A percentile compares a stretch with the other conserved stretches of the same genome.
Evolutionary conservation across 2,113 vertebrate species (phyloP).

Genomic region (Stictonetta naevosa): DNA sequence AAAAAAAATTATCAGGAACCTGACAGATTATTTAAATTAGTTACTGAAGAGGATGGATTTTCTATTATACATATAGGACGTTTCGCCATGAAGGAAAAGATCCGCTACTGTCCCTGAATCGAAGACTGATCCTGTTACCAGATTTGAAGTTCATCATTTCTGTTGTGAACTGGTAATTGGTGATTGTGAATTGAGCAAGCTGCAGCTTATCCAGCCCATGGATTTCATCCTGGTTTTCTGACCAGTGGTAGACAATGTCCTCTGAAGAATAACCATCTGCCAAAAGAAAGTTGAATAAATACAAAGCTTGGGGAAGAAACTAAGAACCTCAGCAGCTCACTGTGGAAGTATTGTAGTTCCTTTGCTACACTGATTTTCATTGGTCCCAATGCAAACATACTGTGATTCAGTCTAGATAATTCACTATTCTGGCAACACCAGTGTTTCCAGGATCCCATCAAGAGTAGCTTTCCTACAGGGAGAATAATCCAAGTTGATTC

Average conservation of each 20-base stretch:
- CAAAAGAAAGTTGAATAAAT: constrained; percentile 41
- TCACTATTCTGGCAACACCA: neutral
- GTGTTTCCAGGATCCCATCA: neutral
- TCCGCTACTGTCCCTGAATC: neutral
- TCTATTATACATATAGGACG: neutral
- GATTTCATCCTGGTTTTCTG: constrained; percentile 92
- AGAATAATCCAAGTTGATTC: neutral
- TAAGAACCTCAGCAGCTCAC: neutral
- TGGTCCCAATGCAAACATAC: neutral
- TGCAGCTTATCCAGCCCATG: constrained; percentile 95
- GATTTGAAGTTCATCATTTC: constrained; percentile 97
- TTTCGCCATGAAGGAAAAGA: neutral
- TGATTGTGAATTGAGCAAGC: constrained; percentile 97
- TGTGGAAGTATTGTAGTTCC: neutral
- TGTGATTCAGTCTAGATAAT: neutral
- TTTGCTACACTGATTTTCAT: neutral
- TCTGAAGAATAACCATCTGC: constrained; percentile 97
- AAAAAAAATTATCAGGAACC: neutral
- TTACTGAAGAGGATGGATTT: constrained; percentile 1
- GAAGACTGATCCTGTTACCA: constrained; percentile 76
- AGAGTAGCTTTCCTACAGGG: neutral
- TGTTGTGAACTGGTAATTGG: constrained; percentile 90
- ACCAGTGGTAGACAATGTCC: constrained; percentile 97
- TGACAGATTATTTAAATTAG: neutral
- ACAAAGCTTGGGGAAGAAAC: neutral